phyloP scores from a whole-genome alignment of 2,888 invertebrate genomes.

The Geophilus truncorum region DNA sequence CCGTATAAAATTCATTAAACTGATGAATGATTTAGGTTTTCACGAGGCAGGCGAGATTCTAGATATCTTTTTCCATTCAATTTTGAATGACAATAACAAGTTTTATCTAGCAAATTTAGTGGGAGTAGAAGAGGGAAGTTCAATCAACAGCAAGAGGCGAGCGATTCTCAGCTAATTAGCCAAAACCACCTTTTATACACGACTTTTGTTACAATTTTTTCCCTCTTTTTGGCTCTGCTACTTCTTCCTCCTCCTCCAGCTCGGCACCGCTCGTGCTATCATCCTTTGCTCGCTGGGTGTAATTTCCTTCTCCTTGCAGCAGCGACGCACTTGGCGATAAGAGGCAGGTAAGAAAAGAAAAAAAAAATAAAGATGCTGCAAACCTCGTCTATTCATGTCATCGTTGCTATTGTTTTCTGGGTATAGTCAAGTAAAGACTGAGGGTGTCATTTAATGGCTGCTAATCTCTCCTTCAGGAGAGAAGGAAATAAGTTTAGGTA shows the following conservation, averaged over 20 bases:
- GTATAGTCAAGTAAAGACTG: conserved; percentile 8
- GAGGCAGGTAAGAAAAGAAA: neutral
- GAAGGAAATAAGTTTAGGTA: conserved; percentile 12
- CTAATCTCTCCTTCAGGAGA: neutral
- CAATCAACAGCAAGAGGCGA: neutral
- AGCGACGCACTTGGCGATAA: neutral
- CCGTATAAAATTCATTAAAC: neutral
- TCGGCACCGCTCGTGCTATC: neutral
- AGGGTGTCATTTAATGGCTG: conserved; percentile 19
- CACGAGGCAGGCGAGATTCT: neutral
- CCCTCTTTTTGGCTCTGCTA: neutral
- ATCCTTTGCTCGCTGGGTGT: neutral
- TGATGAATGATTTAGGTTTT: neutral
- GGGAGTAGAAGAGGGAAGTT: neutral
- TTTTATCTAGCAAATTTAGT: conserved; percentile 10
- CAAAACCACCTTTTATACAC: conserved; percentile 1
- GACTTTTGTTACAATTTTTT: neutral
- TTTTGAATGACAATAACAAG: conserved; percentile 22
- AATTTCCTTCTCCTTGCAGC: conserved; percentile 23
- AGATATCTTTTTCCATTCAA: conserved; percentile 13
- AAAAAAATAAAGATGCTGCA: neutral
- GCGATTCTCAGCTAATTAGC: conserved; percentile 5
- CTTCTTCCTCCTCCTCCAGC: neutral
- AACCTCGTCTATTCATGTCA: neutral
- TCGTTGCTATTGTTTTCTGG: neutral